phyloP scores from a whole-genome alignment of 2,888 invertebrate species.

The Serrognathus titanus region DNA sequence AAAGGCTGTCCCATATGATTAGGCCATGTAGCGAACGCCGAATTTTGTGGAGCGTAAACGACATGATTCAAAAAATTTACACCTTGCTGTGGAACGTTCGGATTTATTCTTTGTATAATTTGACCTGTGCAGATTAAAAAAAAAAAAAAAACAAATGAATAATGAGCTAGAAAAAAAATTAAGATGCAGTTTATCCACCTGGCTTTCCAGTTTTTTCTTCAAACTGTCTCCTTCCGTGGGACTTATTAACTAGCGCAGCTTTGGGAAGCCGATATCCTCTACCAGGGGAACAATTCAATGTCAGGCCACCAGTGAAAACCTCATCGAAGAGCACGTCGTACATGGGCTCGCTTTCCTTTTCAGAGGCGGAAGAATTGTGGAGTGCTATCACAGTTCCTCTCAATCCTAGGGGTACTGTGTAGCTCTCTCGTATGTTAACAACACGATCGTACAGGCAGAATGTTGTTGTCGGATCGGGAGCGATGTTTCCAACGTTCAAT shows the following conservation, averaged over 20 bases:
- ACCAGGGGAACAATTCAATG: slow-evolving; percentile 49
- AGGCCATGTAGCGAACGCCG: slow-evolving; percentile 3
- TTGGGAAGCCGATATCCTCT: slow-evolving; percentile 55
- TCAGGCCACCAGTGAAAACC: slow-evolving; percentile 65
- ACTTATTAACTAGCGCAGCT: slow-evolving; percentile 59
- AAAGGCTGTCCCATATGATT: too few relatives aligned
- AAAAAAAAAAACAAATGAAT: slow-evolving; percentile 1
- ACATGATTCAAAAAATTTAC: not conserved
- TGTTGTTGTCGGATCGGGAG: slow-evolving; percentile 66
- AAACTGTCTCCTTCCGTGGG: slow-evolving; percentile 51
- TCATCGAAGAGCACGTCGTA: slow-evolving; percentile 83
- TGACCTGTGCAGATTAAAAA: slow-evolving; percentile 10
- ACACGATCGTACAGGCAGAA: slow-evolving; percentile 80
- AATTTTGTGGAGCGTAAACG: not conserved
- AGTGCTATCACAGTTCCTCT: slow-evolving; percentile 83
- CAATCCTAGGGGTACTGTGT: slow-evolving; percentile 76
- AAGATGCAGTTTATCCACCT: slow-evolving; percentile 21
- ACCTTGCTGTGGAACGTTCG: slow-evolving; percentile 1
- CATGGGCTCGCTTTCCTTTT: slow-evolving; percentile 51
- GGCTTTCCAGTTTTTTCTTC: slow-evolving; percentile 15
- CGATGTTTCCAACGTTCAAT: slow-evolving; percentile 48
- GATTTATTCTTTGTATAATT: slow-evolving; percentile 6
- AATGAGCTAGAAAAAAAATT: too few relatives aligned
- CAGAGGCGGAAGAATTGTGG: slow-evolving; percentile 37
- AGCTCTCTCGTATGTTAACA: slow-evolving; percentile 70